Evolutionary conservation across 2,113 vertebrate species (phyloP).

Genomic region (Phyllopteryx taeniolatus): DNA sequence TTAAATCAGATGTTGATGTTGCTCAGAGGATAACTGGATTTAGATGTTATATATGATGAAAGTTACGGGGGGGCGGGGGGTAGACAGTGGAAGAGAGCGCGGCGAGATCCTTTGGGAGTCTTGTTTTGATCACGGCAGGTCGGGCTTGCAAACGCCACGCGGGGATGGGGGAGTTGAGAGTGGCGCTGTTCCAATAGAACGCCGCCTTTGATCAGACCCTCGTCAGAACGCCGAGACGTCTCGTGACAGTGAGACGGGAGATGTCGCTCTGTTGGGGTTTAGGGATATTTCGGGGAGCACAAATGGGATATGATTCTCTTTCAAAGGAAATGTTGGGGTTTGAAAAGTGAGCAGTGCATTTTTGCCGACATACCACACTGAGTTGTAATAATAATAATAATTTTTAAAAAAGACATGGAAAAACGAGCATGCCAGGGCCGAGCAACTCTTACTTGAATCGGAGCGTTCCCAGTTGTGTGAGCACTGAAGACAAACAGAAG

Average conservation of each 20-base stretch:
- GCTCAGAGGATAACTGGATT: conserved; percentile 24
- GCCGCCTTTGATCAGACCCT: conserved; percentile 42
- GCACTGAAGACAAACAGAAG: conserved; percentile 8
- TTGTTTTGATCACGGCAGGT: conserved; percentile 46
- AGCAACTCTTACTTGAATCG: not conserved
- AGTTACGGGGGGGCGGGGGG: not conserved
- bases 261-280: conserved; percentile 32
- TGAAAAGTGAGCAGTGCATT: conserved; percentile 17
- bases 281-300: conserved; percentile 37
- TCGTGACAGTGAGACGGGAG: conserved; percentile 30
- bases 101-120: conserved; percentile 26
- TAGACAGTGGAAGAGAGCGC: conserved; percentile 18
- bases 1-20: not conserved
- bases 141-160: conserved; percentile 21
- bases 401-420: not conserved
- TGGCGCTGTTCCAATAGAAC: conserved; percentile 28
- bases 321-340: conserved; percentile 31
- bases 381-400: not conserved
- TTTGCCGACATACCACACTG: not conserved
- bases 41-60: conserved; percentile 26
- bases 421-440: not conserved
- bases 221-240: conserved; percentile 42
- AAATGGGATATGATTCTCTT: conserved; percentile 37
- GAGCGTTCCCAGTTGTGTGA: conserved; percentile 10
- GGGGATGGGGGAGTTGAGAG: conserved; percentile 13